Evolutionary conservation across 2,113 vertebrate species (phyloP), one percentile per base, ranked within the genome.

Genomic region (Anhinga anhinga): DNA sequence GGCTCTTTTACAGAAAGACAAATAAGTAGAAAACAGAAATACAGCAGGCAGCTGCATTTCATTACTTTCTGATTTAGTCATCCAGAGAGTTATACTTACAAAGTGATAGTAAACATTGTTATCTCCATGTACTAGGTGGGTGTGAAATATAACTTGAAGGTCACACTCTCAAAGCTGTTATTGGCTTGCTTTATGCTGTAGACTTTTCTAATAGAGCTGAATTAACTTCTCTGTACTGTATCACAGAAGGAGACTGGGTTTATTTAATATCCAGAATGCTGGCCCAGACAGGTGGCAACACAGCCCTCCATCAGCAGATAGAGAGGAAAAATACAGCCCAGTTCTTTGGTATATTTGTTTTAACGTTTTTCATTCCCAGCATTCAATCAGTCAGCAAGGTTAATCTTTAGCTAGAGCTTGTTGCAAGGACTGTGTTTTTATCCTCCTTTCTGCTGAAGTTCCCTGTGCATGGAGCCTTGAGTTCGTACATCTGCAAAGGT

Each of bases 21-120:
- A 67, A 79, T 40, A 86, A 78, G 74, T 81, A 45, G 34, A 50
- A 76, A 86, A 9, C 21, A 76, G 77, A 71, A 94, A 53, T 34
- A 14, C 25, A 74, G 52, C 77, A 86, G 67, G 84, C 72, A 92
- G 65, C 69, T 62, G n/a, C 27, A n/a, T 76, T 84, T 93, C 91
- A 65, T 93, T 95, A 72, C 56, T 95, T 88, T 79, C 71, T 71
- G 77, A 67, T 86, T 65, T 58, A 95, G 94, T 95, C 91, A 95
- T 70, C 90, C 82, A 63, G 66, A 73, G 36, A 65, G 62, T 86
- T 71, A 23, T 13, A 67, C 59, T 90, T 70, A 84, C 72, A 79
- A n/a, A 91, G 83, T n/a, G 49, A 44, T 66, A 91, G 96, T 89
- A 93, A 97, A 97, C 86, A 94, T 30, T 94, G 77, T 97, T 97